A percentile compares a stretch with the other conserved stretches of the same genome.
Conservation (phyloP, 1,140 invertebrate species). For the Brachionus rubens region DNA sequence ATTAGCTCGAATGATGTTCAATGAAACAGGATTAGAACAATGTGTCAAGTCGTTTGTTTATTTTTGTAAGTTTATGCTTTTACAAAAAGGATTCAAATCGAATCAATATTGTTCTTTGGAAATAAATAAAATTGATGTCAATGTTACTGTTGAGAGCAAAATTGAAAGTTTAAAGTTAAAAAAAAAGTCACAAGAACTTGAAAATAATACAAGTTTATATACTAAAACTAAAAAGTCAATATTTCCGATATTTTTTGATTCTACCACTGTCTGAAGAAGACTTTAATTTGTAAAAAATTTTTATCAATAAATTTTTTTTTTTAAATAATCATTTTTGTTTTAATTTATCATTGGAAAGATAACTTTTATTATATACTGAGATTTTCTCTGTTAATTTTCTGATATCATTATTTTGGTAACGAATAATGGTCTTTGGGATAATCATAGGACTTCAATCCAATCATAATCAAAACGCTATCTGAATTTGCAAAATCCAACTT, state of each 20-base stretch:
- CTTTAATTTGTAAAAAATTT: too few species aligned
- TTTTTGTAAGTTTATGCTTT: slow-evolving; percentile 15
- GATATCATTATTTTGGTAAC: too few species aligned
- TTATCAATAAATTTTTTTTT: too few species aligned
- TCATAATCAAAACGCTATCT: too few species aligned
- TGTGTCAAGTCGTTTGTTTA: slow-evolving; percentile 20
- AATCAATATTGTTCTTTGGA: slow-evolving; percentile 13
- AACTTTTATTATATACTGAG: too few species aligned
- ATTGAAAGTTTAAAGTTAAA: slow-evolving; percentile 15
- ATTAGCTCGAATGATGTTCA: slow-evolving; percentile 24
- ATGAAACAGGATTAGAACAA: slow-evolving; percentile 22
- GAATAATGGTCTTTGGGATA: too few species aligned
- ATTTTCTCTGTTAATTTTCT: too few species aligned
- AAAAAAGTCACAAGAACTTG: not conserved
- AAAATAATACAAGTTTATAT: not conserved
- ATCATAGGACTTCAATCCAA: too few species aligned
- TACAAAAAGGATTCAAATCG: slow-evolving; percentile 5
- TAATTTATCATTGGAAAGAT: too few species aligned
- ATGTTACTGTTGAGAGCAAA: not conserved
- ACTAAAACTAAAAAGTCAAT: slow-evolving; percentile 41
- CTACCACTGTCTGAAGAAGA: too few species aligned
- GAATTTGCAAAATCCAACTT: too few species aligned
- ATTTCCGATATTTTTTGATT: slow-evolving; percentile 46
- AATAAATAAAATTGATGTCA: not conserved
- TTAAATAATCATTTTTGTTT: too few species aligned